Percentiles rank a stretch among this genome's conserved stretches.
Evolutionary conservation across 30 jellyfish, hydroid and myxozoan genomes (phyloP).

Genomic region (Aurelia aurita complex sp. Pacific): DNA sequence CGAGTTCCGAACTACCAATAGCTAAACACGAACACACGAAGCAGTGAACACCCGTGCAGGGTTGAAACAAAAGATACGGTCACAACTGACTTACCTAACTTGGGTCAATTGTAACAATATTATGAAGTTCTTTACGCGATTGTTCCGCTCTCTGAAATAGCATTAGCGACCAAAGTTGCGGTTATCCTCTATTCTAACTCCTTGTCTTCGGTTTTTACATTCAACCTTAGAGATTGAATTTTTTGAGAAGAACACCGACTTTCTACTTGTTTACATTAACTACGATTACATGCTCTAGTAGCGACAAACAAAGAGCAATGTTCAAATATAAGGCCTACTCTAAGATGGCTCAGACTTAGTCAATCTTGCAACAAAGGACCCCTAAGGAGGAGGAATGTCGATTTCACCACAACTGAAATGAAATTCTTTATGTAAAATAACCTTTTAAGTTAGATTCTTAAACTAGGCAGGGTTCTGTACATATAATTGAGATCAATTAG

Average conservation of each 20-base stretch:
- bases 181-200: slow-evolving; percentile 13
- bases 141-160: slow-evolving; percentile 4
- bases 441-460: not conserved
- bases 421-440: not conserved
- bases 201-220: not conserved
- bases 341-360: slow-evolving; percentile 16
- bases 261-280: slow-evolving; percentile 40
- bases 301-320: not conserved
- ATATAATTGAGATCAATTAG: not conserved
- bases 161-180: slow-evolving; percentile 33
- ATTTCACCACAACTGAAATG: slow-evolving; percentile 24
- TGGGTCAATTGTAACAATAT: slow-evolving; percentile 48
- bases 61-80: not conserved
- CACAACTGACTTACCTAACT: slow-evolving; percentile 44
- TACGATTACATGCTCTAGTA: slow-evolving; percentile 8
- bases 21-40: not conserved
- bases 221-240: not conserved
- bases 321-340: not conserved
- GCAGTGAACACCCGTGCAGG: slow-evolving; percentile 29
- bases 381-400: slow-evolving; percentile 29
- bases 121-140: slow-evolving; percentile 29
- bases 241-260: not conserved
- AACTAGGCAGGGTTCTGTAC: not conserved
- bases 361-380: not conserved
- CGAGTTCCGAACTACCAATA: too few relatives aligned